These are phyloP conservation scores for Tricholaema leucomelas DNA, from an alignment of 2,113 vertebrate species.

Conservation along the genomic window DNA sequence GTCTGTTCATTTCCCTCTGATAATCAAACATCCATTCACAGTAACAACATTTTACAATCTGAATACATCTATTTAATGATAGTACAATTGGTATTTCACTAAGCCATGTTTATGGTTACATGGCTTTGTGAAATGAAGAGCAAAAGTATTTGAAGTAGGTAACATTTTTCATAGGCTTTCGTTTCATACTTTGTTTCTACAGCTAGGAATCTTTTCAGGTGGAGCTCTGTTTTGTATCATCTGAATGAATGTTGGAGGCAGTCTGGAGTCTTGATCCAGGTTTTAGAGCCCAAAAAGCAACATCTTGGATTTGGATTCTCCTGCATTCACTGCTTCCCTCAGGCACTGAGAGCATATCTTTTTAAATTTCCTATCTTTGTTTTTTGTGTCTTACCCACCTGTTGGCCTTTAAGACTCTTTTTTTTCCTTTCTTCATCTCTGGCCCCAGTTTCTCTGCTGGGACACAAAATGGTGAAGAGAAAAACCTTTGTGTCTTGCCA, in stretches of 20 bases:
- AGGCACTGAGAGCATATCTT: not conserved
- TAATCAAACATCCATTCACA: not conserved
- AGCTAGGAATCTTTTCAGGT: not conserved
- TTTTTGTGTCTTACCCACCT: not conserved
- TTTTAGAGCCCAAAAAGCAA: not conserved
- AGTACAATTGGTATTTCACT: not conserved
- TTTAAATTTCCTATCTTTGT: not conserved
- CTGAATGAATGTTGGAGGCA: not conserved
- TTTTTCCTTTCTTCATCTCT: slow-evolving; percentile 10
- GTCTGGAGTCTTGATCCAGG: not conserved
- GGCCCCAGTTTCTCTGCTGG: not conserved
- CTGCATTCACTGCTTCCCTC: not conserved
- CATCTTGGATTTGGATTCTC: not conserved
- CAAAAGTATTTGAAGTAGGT: not conserved
- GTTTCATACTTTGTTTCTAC: not conserved
- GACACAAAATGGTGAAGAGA: not conserved
- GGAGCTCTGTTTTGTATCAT: not conserved
- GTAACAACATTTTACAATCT: not conserved
- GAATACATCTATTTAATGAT: not conserved
- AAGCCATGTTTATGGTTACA: not conserved
- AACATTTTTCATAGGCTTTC: not conserved
- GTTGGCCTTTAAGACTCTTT: slow-evolving; percentile 7
- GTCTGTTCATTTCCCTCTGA: not conserved
- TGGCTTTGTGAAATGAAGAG: not conserved
- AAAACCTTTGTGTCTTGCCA: not conserved